Evolutionary conservation across 2,113 vertebrate species (phyloP).

Genomic region (Lasiurus borealis): DNA sequence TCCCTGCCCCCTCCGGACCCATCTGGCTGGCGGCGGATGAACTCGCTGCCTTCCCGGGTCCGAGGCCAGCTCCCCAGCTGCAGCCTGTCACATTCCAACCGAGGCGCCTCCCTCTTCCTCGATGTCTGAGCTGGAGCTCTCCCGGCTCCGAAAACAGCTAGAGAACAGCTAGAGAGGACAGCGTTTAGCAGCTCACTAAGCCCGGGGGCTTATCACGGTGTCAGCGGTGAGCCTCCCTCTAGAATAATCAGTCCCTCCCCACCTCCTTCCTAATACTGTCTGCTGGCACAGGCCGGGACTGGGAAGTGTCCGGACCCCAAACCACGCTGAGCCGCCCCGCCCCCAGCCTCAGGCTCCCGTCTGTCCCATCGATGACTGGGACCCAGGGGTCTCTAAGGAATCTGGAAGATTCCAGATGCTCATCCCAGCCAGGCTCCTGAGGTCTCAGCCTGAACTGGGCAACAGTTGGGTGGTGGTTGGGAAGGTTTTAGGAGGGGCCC

Average conservation of each 20-base stretch:
- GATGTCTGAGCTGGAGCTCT: background rate
- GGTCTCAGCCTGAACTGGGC: background rate
- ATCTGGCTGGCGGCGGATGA: background rate
- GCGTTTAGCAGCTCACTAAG: background rate
- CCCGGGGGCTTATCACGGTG: background rate
- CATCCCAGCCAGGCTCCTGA: background rate
- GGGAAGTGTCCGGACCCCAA: background rate
- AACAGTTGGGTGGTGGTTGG: background rate
- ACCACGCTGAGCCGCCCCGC: background rate
- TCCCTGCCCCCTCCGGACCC: background rate
- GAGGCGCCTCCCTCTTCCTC: slow-evolving; percentile 60
- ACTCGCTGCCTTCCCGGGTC: slow-evolving; percentile 17
- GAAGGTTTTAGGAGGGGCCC: background rate
- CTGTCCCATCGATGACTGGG: background rate
- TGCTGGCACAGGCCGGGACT: background rate
- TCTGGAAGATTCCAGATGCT: background rate
- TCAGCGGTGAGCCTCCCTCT: background rate
- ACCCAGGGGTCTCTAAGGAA: background rate
- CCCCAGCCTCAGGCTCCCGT: background rate
- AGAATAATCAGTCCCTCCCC: background rate
- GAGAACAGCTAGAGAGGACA: background rate
- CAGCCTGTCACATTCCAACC: slow-evolving; percentile 54
- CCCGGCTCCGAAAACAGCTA: background rate
- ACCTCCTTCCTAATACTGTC: background rate
- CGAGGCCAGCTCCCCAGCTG: slow-evolving; percentile 59